Evolutionary conservation across 2,888 invertebrate genomes (phyloP).

Genomic region (Cheilosia vernalis): DNA sequence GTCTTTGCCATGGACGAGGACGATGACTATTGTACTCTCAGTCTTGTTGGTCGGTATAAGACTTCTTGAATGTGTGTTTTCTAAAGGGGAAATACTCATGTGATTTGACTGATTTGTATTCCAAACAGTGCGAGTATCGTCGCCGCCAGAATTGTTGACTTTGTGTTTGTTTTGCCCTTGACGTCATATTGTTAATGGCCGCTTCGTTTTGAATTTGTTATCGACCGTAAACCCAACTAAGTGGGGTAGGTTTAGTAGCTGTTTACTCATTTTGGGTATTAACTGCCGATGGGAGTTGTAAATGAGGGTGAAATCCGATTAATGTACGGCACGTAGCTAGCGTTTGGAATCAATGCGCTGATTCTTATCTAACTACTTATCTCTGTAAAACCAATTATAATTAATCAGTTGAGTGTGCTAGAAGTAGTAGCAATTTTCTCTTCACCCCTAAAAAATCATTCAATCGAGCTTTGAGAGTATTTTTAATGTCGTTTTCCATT

Average conservation of each 20-base stretch:
- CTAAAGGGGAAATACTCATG: neutral
- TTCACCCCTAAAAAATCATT: neutral
- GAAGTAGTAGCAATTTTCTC: too few species aligned
- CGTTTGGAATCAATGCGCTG: too few species aligned
- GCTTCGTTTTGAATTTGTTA: neutral
- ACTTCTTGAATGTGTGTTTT: neutral
- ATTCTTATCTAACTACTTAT: too few species aligned
- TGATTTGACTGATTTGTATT: conserved; percentile 11
- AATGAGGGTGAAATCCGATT: neutral
- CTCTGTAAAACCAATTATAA: too few species aligned
- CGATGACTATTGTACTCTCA: neutral
- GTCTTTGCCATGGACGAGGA: neutral
- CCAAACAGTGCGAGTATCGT: neutral
- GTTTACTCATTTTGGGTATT: neutral
- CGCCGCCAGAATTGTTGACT: neutral
- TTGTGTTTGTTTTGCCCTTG: conserved; percentile 3
- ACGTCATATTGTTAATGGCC: neutral
- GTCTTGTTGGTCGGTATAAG: neutral
- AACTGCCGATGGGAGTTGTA: neutral
- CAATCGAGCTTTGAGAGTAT: too few species aligned
- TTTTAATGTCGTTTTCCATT: too few species aligned
- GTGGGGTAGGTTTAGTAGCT: neutral
- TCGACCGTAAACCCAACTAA: neutral
- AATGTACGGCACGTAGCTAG: too few species aligned
- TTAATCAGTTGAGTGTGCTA: too few species aligned